These are phyloP conservation scores for Ectobius pallidus DNA, from an alignment of 2,888 invertebrate genomes.

Conservation along the genomic window DNA sequence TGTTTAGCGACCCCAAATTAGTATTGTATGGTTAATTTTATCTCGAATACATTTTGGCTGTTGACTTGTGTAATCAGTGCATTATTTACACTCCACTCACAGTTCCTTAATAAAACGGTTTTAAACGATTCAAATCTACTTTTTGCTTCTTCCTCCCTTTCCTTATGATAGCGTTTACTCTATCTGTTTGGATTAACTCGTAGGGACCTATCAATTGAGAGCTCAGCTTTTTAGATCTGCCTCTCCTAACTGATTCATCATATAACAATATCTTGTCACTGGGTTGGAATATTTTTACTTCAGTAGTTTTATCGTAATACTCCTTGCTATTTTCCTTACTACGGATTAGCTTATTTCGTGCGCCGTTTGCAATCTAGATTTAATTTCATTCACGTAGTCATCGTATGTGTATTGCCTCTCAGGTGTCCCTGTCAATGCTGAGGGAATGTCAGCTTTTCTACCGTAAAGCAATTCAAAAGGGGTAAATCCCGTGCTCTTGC, in stretches of 20 bases:
- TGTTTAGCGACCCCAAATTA: too few relatives aligned
- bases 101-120: neutral
- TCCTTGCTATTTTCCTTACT: neutral
- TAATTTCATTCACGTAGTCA: neutral
- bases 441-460: neutral
- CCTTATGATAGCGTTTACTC: too few relatives aligned
- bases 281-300: neutral
- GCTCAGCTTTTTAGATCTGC: neutral
- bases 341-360: neutral
- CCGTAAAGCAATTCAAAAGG: constrained; percentile 16
- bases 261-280: neutral
- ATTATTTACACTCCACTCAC: too few relatives aligned
- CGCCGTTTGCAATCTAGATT: neutral
- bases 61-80: too few relatives aligned
- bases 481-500: neutral
- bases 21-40: too few relatives aligned
- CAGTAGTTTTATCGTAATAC: neutral
- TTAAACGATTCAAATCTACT: neutral
- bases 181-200: too few relatives aligned
- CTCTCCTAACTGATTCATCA: neutral
- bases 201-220: neutral
- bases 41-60: too few relatives aligned
- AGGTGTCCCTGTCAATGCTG: neutral
- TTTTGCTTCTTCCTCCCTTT: neutral
- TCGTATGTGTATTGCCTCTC: neutral